Base-by-base conservation (phyloP, 2,888 invertebrate species). In the Campaea margaritaria region DNA sequence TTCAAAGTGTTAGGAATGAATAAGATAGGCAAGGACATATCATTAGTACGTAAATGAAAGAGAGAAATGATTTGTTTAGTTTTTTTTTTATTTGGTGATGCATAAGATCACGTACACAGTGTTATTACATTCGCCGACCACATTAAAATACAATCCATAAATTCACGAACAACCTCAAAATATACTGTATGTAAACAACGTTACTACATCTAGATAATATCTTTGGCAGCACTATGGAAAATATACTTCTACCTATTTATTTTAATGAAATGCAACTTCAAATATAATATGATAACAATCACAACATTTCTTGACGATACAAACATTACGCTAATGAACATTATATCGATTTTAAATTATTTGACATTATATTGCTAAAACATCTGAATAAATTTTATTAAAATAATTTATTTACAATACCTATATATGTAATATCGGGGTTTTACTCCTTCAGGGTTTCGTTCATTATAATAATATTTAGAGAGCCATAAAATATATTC, bases 151-250 rank as follows among this genome's bases (percentile, higher is more conserved):
- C 85, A 86, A 84, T 88, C 78, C 84, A 87, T 86, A 86, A 86
- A 86, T 85, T 82, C 82, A 87, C 85, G 85, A 89, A 87, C 88
- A 87, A 89, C 88, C 87, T 89, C 86, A 85, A 88, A 89, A 88
- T 86, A 86, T 86, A 82, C 79, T 81, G 83, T 86, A 88, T 85
- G 82, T 88, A 86, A 89, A 89, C 86, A 89, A 87, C 86, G 76
- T 85, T 79, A 86, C 91, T 93, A 93, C 89, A 81, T 79, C 89
- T 91, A 91, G 81, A 86, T 85, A 87, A 85, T 86, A 87, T 87
- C 83, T 93, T 93, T 93, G 93, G 93, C 93, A 93, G 93, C 93
- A 79, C 93, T 93, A 93, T 92, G 89, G 91, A 93, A 93, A 93
- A 93, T 93, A 93, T 92, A 90, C 74, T 85, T 89, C 91, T 91